A percentile compares a stretch with the other conserved stretches of the same genome.
These are phyloP conservation scores for Protonibea diacanthus DNA, from an alignment of 2,797 vertebrate genomes.

Conservation along the genomic window DNA sequence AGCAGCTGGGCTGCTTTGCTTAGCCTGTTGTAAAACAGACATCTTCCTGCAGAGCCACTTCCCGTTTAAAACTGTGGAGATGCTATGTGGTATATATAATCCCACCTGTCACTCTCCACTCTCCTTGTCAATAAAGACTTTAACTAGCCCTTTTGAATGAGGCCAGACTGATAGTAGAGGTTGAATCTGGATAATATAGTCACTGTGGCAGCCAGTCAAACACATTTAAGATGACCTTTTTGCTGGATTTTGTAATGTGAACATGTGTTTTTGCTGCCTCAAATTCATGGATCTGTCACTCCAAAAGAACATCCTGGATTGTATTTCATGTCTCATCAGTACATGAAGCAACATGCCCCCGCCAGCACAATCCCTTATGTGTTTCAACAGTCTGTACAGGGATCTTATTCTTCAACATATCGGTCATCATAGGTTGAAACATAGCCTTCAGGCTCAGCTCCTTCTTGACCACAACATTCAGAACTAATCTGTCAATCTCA, in stretches of 20 bases:
- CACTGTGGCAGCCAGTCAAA: not conserved
- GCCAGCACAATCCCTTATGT: not conserved
- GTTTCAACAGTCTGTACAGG: not conserved
- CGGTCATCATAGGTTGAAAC: not conserved
- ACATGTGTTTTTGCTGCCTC: not conserved
- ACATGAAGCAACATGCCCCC: not conserved
- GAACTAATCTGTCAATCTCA: not conserved
- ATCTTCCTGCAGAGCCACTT: not conserved
- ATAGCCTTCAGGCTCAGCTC: not conserved
- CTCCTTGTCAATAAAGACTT: not conserved
- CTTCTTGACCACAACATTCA: not conserved
- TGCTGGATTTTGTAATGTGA: too few species aligned
- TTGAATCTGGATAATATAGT: too few species aligned
- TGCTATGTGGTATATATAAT: not conserved
- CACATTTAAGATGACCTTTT: not conserved
- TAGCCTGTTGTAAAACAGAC: not conserved
- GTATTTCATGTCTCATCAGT: not conserved
- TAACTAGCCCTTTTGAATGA: not conserved
- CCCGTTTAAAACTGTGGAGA: not conserved
- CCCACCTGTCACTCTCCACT: not conserved
- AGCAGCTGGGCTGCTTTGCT: conserved; percentile 3
- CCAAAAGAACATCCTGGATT: not conserved
- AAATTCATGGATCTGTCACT: not conserved
- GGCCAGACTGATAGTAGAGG: too few species aligned
- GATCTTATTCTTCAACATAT: not conserved